Percentiles rank a stretch among this genome's conserved stretches.
phyloP scores from a whole-genome alignment of 2,888 invertebrate genomes.

The Mesochorus sp. region DNA sequence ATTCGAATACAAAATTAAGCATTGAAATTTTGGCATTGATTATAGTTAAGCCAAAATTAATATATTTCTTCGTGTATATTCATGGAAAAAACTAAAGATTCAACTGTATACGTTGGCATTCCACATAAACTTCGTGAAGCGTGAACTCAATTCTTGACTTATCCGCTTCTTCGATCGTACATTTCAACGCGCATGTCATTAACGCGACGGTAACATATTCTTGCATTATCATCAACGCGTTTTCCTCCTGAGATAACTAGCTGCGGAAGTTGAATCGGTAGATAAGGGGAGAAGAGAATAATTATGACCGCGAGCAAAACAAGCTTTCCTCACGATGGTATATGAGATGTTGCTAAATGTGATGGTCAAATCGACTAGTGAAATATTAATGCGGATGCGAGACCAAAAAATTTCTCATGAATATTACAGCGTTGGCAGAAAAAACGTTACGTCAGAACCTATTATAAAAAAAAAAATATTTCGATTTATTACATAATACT shows the following conservation, averaged over 20 bases:
- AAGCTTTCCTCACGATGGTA: conserved; percentile 15
- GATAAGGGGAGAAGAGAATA: not conserved
- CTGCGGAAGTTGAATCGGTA: not conserved
- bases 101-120: not conserved
- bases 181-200: conserved; percentile 37
- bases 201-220: conserved; percentile 33
- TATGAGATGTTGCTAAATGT: too few species aligned
- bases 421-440: too few species aligned
- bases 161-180: conserved; percentile 37
- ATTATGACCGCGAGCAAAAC: conserved; percentile 13
- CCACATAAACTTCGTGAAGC: not conserved
- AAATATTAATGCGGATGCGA: not conserved
- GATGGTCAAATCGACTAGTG: not conserved
- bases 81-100: not conserved
- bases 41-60: too few species aligned
- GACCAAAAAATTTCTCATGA: too few species aligned
- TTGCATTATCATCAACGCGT: conserved; percentile 38
- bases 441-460: too few species aligned
- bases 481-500: conserved; percentile 18
- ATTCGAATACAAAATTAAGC: too few species aligned
- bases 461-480: too few species aligned
- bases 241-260: conserved; percentile 8
- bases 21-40: too few species aligned
- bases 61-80: too few species aligned
- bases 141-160: not conserved